Percentiles rank a stretch among this genome's conserved stretches.
phyloP scores from a whole-genome alignment of 2,797 vertebrate species.

The Gambelia wislizenii region DNA sequence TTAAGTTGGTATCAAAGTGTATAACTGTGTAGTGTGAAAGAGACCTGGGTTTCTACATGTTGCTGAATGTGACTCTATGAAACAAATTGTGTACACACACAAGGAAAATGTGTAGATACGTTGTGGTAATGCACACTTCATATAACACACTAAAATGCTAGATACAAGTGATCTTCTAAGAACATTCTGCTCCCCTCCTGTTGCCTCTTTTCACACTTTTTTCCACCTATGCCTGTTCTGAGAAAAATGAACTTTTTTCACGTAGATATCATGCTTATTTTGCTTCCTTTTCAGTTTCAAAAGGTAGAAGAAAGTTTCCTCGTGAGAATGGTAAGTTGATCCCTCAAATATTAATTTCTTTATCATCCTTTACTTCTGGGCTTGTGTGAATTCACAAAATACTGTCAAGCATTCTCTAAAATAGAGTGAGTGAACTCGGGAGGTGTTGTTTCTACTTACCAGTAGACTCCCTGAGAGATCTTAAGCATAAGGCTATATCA shows the following conservation, averaged over 20 bases:
- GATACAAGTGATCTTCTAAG: not conserved
- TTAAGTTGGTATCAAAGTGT: too few relatives aligned
- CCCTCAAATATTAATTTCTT: not conserved
- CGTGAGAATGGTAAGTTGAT: not conserved
- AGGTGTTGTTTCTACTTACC: not conserved
- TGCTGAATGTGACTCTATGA: too few relatives aligned
- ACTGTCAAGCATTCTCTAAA: not conserved
- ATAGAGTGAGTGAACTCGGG: not conserved
- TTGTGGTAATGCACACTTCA: not conserved
- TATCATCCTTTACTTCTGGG: not conserved
- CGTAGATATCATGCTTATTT: not conserved
- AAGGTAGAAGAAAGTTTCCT: not conserved
- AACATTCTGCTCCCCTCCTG: not conserved
- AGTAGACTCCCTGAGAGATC: not conserved
- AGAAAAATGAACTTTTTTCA: not conserved
- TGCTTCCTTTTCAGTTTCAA: not conserved
- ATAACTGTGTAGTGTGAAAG: too few relatives aligned
- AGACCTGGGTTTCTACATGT: too few relatives aligned
- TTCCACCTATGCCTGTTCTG: fast-evolving
- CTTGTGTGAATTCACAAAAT: not conserved
- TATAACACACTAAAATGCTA: not conserved
- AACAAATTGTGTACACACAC: too few relatives aligned
- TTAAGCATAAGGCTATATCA: not conserved
- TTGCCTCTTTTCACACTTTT: not conserved
- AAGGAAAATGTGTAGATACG: too few relatives aligned